Evolutionary conservation across 2,113 vertebrate genomes (phyloP).

Genomic region (Lota lota): DNA sequence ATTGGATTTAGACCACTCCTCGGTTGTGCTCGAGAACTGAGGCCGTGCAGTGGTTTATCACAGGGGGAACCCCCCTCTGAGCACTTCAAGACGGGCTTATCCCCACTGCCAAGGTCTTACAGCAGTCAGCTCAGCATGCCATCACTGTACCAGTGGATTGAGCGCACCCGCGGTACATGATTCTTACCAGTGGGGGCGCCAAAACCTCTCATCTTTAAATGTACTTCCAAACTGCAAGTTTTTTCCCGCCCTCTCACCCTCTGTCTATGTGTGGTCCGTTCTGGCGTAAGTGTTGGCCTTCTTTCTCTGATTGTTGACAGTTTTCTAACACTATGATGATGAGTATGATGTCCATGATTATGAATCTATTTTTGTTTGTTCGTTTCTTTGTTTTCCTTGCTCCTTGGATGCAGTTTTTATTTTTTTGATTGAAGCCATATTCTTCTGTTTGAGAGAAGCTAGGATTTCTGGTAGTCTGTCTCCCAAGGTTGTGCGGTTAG

Average conservation of each 20-base stretch:
- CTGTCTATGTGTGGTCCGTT: constrained; percentile 79
- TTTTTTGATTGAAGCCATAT: constrained; percentile 70
- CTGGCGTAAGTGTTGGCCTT: constrained; percentile 59
- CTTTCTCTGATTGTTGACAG: constrained; percentile 34
- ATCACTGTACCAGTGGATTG: constrained; percentile 7
- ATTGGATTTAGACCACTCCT: too few relatives aligned
- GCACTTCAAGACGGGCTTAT: not conserved
- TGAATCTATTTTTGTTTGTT: constrained; percentile 42
- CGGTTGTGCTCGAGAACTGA: not conserved
- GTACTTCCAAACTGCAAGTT: constrained; percentile 86
- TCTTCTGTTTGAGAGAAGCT: constrained; percentile 56
- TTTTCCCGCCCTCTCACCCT: constrained; percentile 74
- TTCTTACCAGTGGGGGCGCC: constrained; percentile 10
- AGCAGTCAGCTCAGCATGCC: constrained; percentile 13
- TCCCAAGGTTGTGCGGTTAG: too few relatives aligned
- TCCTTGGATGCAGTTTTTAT: constrained; percentile 74
- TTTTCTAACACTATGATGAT: constrained; percentile 30
- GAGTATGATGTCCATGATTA: not conserved
- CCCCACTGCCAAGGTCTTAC: constrained; percentile 36
- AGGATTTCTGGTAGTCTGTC: constrained; percentile 10
- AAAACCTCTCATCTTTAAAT: constrained; percentile 68
- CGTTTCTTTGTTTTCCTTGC: constrained; percentile 50
- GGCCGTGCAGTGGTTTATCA: not conserved
- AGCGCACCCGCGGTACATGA: constrained; percentile 32
- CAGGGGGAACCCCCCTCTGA: not conserved